Evolutionary conservation across 1,140 invertebrate genomes (phyloP), one percentile per base, ranked within the genome.

Genomic region (Microplitis demolitor): DNA sequence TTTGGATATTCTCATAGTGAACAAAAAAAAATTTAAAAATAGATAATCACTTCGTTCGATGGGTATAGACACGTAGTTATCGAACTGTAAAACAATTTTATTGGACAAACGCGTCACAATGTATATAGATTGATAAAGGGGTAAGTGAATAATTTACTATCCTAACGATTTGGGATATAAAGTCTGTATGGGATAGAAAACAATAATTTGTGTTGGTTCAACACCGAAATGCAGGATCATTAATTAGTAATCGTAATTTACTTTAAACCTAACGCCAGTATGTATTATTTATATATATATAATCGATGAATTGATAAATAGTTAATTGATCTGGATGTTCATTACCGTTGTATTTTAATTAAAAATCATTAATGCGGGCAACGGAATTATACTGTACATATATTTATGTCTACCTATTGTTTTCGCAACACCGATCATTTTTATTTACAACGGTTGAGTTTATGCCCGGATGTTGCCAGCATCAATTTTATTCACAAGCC

Each of bases 281-380:
- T 33, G 56, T 8, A 8, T 6, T 31, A 60, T 31, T n/a, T 24
- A 13, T 35, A 66, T 50, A 33, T 50, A 11, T 16, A n/a, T 24
- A 39, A 16, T 14, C 24, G 24, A 24, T 24, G 24, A 24, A 24
- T 35, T 16, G 39, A 11, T 45, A 11, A 8, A 45, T 45, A n/a
- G 63, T 66, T 66, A 66, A 66, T 66, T 66, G 63, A 66, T 66
- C 63, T 50, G 37, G 24, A 51, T 37, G 14, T 39, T 50, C 63
- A 66, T 66, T 50, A 66, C 63, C 33, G 45, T 66, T 66, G 33
- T 31, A 58, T 58, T 58, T 31, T 58, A 24, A 24, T 24, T 24
- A 58, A 58, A 58, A 51, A 66, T 11, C 16, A 51, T 35, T 50
- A 13, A 66, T 66, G 50, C 45, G 14, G 37, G 37, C 34, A 9